Evolutionary conservation across 2,113 vertebrate genomes (phyloP).

Genomic region (Brienomyrus brachyistius): DNA sequence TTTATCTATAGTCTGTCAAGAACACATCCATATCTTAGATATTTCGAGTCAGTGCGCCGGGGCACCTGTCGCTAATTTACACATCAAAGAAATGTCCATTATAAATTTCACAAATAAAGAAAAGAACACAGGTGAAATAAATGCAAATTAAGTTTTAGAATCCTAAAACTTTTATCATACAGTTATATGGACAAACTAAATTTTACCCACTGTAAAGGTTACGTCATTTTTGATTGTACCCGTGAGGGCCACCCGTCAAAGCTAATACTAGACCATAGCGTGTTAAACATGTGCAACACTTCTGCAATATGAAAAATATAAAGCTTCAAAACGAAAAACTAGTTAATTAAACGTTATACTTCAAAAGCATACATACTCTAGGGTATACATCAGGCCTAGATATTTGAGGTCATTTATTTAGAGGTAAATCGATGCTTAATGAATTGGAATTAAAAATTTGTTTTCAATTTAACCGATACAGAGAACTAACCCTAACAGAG

Average conservation of each 20-base stretch:
- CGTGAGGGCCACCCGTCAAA: not conserved
- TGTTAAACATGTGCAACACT: not conserved
- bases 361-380: not conserved
- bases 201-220: not conserved
- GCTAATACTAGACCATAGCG: not conserved
- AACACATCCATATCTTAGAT: not conserved
- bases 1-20: not conserved
- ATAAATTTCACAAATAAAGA: not conserved
- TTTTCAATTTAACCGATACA: not conserved
- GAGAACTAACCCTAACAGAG: not conserved
- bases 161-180: not conserved
- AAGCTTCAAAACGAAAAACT: not conserved
- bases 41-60: not conserved
- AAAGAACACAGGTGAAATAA: not conserved
- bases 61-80: not conserved
- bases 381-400: not conserved
- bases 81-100: not conserved
- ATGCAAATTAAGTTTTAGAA: not conserved
- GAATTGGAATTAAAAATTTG: not conserved
- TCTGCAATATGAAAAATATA: not conserved
- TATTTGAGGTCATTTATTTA: not conserved
- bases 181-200: not conserved
- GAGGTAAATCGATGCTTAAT: not conserved
- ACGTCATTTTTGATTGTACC: not conserved
- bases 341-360: too few relatives aligned